Base-by-base conservation (phyloP, 2,888 invertebrate genomes). In the Encarsia formosa region DNA sequence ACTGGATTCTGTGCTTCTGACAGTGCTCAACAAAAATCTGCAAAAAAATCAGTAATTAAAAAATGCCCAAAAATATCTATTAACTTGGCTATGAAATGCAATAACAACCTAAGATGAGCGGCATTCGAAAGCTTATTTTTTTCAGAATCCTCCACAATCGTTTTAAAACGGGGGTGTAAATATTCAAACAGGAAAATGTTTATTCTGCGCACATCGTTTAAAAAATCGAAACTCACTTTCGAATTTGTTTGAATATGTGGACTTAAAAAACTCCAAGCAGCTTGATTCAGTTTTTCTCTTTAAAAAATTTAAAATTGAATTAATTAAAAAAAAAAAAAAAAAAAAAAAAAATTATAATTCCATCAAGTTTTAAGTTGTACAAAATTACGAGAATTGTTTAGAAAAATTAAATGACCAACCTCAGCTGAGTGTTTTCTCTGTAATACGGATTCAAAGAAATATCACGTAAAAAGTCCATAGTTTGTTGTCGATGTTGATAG, bases 401-500 rank as follows among this genome's bases (percentile, higher is more conserved):
- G 49, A 42, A 19, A 19, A 13, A 9, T 8, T 4, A 38, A n/a
- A 39, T 23, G 11, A 40, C 42, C 35, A 49, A 69, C 73, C 63
- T 67, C 11, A 68, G 59, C 5, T 23, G 19, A 19, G 34, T 35
- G 49, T 63, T 60, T 44, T 67, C 63, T 37, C 53, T 60, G 37
- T 67, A 73, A 44, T 71, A 63, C 6, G 54, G 23, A 60, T 64
- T 71, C 22, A 37, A 31, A 9, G 62, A 57, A 24, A 73, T 49
- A 37, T 61, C 62, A 29, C 51, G 58, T 15, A 73, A 55, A 15
- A 73, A 61, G 22, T 68, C 66, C 5, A 65, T 52, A 8, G 69
- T 65, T 37, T 72, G 66, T 32, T 64, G 57, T 53, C 61, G 69
- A 45, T 71, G 71, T 2, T 70, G 67, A 59, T 73, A 72, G 41